Base-by-base conservation (phyloP, 2,888 invertebrate genomes). In the Sepioteuthis lessoniana region DNA sequence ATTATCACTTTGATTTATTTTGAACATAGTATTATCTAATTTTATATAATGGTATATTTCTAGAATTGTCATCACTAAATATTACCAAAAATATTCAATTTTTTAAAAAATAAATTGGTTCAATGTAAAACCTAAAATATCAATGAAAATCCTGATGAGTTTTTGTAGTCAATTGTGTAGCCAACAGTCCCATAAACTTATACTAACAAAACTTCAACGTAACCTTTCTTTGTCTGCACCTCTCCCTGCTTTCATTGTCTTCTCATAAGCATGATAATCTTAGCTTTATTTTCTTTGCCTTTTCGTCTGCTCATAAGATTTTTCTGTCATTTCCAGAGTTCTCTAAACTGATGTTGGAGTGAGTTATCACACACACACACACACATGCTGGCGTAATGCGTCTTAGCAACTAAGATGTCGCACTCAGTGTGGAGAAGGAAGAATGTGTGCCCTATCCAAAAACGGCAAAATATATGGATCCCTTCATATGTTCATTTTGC, bases 261-360 rank as follows among this genome's bases (percentile, higher is more conserved):
- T 42, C n/a, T 76, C 76, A 76, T 76, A 76, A 76, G 76, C 76
- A 76, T 76, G 76, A 76, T 76, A 76, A 76, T n/a, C n/a, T 76
- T 76, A 76, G 76, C 76, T 35, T 76, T 76, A 35, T 76, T 76
- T 76, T 16, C 76, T 76, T 42, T 92, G 42, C 35, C 47, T 92
- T 92, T 55, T 50, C 38, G 19, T 93, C 28, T 55, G 55, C 93
- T 93, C 60, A 93, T 93, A 35, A 93, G 38, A 50, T 93, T 93
- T 93, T 93, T 60, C 60, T 93, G 35, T 93, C 55, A 60, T 93
- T 60, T 93, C 50, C 93, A 93, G 93, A 93, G 55, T 93, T 93
- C 55, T 93, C 93, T 60, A 93, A 93, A 60, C 93, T 93, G 93
- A 93, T 93, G 93, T 46, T 93, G 93, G 93, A 60, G 55, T 93